phyloP scores from a whole-genome alignment of 2,797 vertebrate genomes.

The Carduelis carduelis region DNA sequence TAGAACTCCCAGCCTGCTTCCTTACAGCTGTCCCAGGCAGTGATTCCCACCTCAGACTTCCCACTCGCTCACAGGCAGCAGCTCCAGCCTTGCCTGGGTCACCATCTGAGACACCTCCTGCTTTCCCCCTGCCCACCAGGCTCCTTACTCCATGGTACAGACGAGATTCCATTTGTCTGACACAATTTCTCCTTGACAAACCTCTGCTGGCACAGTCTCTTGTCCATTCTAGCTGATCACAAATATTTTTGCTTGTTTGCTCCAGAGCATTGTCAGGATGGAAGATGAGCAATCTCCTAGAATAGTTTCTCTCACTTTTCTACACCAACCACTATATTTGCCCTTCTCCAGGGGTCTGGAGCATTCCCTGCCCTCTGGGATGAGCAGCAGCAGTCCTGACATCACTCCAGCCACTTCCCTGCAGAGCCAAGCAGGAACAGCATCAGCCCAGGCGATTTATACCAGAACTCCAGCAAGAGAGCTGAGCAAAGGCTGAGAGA shows the following conservation, averaged over 20 bases:
- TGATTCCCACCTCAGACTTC: not conserved
- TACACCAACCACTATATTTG: fast-evolving
- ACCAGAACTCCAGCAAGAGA: not conserved
- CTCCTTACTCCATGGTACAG: fast-evolving
- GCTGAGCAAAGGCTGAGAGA: not conserved
- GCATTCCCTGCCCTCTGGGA: not conserved
- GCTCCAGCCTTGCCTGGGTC: not conserved
- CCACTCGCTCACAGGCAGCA: not conserved
- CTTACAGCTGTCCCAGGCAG: fast-evolving
- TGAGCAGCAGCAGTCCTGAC: not conserved
- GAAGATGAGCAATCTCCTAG: fast-evolving
- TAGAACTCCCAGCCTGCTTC: not conserved
- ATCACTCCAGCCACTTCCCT: not conserved
- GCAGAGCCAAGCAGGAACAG: not conserved
- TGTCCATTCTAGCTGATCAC: not conserved
- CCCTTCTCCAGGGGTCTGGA: not conserved
- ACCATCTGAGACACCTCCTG: not conserved
- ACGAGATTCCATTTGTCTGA: not conserved
- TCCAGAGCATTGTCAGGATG: not conserved
- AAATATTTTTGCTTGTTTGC: not conserved
- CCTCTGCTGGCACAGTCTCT: not conserved
- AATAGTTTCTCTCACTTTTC: not conserved
- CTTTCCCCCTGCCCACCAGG: not conserved
- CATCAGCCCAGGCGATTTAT: not conserved
- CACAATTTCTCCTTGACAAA: not conserved